These are phyloP conservation scores for Chelonoidis abingdonii DNA, from an alignment of 2,113 vertebrate genomes.

Conservation along the genomic window DNA sequence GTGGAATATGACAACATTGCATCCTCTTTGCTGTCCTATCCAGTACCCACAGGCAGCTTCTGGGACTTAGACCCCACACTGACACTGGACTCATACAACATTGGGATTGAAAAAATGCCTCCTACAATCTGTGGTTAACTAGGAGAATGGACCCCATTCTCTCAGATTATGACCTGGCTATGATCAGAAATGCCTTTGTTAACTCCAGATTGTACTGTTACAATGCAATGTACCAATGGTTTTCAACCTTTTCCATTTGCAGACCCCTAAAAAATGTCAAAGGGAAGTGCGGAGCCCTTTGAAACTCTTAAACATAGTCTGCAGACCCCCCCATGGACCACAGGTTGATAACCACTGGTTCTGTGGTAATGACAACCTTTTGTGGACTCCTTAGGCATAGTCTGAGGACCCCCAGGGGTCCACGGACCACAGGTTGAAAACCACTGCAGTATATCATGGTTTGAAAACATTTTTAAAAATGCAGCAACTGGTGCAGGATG, in stretches of 20 bases:
- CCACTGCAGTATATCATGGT: too few species aligned
- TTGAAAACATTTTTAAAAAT: not conserved
- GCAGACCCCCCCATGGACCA: too few species aligned
- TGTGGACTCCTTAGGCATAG: too few species aligned
- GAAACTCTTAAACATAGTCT: too few species aligned
- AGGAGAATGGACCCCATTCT: not conserved
- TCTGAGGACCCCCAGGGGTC: too few species aligned
- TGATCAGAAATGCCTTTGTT: not conserved
- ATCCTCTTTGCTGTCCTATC: not conserved
- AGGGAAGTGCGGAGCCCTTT: too few species aligned
- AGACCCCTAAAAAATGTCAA: too few species aligned
- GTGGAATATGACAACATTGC: not conserved
- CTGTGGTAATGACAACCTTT: too few species aligned
- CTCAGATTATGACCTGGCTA: not conserved
- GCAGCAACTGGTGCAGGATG: not conserved
- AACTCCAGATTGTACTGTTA: not conserved
- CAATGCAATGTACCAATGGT: not conserved
- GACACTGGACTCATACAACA: not conserved
- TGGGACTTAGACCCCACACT: not conserved
- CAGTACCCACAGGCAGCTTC: rapidly evolving
- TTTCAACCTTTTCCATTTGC: too few species aligned
- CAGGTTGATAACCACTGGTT: too few species aligned
- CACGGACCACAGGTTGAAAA: too few species aligned
- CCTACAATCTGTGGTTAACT: not conserved
- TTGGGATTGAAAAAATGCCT: not conserved